Percentiles rank a stretch among this genome's conserved stretches.
These are phyloP conservation scores for Pomatorhinus ruficollis DNA, from an alignment of 2,113 vertebrate genomes.

Conservation along the genomic window DNA sequence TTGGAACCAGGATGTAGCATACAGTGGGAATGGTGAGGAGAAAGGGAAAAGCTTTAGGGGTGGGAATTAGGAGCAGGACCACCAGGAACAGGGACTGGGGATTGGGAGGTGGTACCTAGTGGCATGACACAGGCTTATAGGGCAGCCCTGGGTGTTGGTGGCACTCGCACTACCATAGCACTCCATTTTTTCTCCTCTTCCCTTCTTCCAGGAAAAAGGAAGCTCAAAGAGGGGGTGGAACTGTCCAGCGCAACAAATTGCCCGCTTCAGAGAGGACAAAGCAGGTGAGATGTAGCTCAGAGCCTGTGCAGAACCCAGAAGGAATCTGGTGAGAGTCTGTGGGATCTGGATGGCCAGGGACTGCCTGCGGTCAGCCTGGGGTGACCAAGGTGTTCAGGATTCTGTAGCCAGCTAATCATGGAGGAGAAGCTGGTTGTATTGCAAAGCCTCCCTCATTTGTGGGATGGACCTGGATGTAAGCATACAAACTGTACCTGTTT, in stretches of 20 bases:
- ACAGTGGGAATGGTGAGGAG: constrained; percentile 60
- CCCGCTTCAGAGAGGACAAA: neutral
- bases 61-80: constrained; percentile 31
- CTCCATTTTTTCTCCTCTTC: neutral
- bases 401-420: neutral
- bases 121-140: neutral
- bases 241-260: neutral
- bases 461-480: neutral
- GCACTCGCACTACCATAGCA: neutral
- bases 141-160: neutral
- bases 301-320: neutral
- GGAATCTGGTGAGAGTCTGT: neutral
- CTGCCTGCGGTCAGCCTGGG: neutral
- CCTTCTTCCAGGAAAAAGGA: constrained; percentile 58
- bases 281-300: neutral
- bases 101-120: neutral
- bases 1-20: constrained; percentile 35
- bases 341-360: neutral
- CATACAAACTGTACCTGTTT: neutral
- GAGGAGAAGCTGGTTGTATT: neutral
- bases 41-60: constrained; percentile 19
- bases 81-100: neutral
- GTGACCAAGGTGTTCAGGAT: neutral
- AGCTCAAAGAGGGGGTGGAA: constrained; percentile 48
- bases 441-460: neutral